Base-by-base conservation (phyloP, 64 coral and sea anemone species). In the Anthopleura sola region DNA sequence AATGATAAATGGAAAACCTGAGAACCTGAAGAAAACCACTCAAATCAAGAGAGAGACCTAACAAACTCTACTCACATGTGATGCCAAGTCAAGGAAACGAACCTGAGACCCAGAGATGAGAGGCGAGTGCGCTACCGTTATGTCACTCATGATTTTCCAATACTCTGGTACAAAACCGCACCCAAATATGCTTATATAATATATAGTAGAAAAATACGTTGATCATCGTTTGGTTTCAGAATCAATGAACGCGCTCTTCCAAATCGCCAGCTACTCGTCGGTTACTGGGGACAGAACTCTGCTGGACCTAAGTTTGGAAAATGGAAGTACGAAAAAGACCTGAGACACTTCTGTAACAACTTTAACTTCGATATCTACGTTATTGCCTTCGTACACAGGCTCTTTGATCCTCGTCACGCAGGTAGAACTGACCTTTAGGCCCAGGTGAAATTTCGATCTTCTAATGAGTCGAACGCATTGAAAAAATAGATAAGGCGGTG, bases 271-370 rank as follows among this genome's bases (percentile, higher is more conserved):
- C 64, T 92, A 4, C 56, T 96, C 83, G 94, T 96, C 5, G 94
- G 94, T 19, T 96, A 96, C 90, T 92, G 94, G 94, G 94, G 94
- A 83, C 94, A 96, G 79, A 96, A 96, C 31, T 90, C 86, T 32
- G 94, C 94, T 18, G 90, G 94, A 46, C 94, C 94, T 10, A 88
- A 87, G 2, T 86, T 89, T 90, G 94, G 94, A 3, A 85, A 57
- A 26, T 64, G 40, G 55, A 96, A 92, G 62, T 96, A 96, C 57
- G 94, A 96, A 62, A 96, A 80, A 68, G 40, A 83, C n/a, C 39
- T 96, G 47, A 29, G 75, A 8, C 75, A 96, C 37, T 85, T 92
- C 51, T 96, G 94, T 78, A 82, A 80, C 13, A 96, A 85, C 77
- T 83, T 80, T 60, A 90, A 96, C 19, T 96, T 89, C 34, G 94